Percentiles rank a stretch among this genome's conserved stretches.
Evolutionary conservation across 2,888 invertebrate species (phyloP).

Genomic region (Monochamus alternatus): DNA sequence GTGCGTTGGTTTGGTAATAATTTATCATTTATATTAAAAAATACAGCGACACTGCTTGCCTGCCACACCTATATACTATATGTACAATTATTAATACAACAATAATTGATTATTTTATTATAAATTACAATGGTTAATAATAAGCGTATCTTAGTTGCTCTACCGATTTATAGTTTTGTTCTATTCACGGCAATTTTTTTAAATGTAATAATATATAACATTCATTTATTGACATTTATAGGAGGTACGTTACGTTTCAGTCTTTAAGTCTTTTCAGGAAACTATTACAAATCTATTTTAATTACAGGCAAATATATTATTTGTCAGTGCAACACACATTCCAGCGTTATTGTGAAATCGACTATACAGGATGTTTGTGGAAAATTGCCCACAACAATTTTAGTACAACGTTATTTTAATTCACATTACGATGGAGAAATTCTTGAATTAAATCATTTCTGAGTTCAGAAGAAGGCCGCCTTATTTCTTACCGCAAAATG

Average conservation of each 20-base stretch:
- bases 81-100: constrained; percentile 32
- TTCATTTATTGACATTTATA: constrained; percentile 20
- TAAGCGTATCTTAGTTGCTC: constrained; percentile 16
- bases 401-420: background rate
- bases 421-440: background rate
- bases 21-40: constrained; percentile 38
- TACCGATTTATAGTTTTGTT: constrained; percentile 21
- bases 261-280: constrained; percentile 18
- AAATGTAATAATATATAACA: constrained; percentile 13
- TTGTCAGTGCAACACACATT: constrained; percentile 17
- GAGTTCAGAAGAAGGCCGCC: no score
- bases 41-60: constrained; percentile 31
- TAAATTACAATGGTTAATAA: constrained; percentile 27
- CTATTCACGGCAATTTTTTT: background rate
- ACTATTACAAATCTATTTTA: constrained; percentile 19
- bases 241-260: background rate
- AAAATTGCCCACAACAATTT: background rate
- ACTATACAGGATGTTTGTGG: background rate
- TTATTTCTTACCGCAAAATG: no score
- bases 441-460: background rate
- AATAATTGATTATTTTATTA: constrained; percentile 41
- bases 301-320: constrained; percentile 17
- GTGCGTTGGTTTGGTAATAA: constrained; percentile 36
- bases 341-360: background rate
- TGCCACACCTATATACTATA: constrained; percentile 33